These are phyloP conservation scores for Drosophila paracracens DNA, from an alignment of 2,888 invertebrate species.

Conservation along the genomic window DNA sequence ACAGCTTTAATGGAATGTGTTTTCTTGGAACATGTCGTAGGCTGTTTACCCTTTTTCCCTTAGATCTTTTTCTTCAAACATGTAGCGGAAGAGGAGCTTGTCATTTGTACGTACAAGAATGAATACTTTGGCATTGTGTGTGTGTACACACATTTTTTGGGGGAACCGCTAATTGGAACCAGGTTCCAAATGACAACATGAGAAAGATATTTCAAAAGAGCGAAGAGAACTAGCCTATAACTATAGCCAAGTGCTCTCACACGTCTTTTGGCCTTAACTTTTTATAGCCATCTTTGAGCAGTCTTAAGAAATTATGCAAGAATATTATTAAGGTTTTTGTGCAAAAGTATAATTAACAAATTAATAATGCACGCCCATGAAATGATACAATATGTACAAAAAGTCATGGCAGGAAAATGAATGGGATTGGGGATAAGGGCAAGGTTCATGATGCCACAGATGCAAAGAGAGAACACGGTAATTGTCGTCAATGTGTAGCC, in stretches of 20 bases:
- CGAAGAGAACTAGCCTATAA: neutral
- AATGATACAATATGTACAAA: slow-evolving; percentile 48
- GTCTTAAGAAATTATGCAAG: slow-evolving; percentile 29
- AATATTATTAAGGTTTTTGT: neutral
- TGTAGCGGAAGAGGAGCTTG: slow-evolving; percentile 36
- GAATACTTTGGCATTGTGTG: neutral
- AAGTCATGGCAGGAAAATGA: slow-evolving; percentile 26
- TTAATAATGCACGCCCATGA: slow-evolving; percentile 47
- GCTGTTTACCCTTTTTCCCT: slow-evolving; percentile 15
- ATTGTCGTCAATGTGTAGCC: slow-evolving; percentile 44
- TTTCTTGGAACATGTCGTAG: slow-evolving; percentile 50
- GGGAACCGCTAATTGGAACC: slow-evolving; percentile 39
- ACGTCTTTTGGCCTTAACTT: neutral
- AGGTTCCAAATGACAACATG: slow-evolving; percentile 49
- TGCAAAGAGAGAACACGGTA: slow-evolving; percentile 22
- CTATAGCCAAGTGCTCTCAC: neutral
- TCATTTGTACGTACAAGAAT: slow-evolving; percentile 26
- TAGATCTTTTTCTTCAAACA: slow-evolving; percentile 29
- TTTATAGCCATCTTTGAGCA: neutral
- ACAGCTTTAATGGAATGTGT: slow-evolving; percentile 20
- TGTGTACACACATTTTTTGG: slow-evolving; percentile 7
- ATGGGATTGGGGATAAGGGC: slow-evolving; percentile 16
- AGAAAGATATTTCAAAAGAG: slow-evolving; percentile 26
- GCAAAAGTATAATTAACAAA: slow-evolving; percentile 50
- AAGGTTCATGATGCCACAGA: slow-evolving; percentile 16